Conservation (phyloP, 1,140 invertebrate species). For the Trachymyrmex cornetzi region DNA sequence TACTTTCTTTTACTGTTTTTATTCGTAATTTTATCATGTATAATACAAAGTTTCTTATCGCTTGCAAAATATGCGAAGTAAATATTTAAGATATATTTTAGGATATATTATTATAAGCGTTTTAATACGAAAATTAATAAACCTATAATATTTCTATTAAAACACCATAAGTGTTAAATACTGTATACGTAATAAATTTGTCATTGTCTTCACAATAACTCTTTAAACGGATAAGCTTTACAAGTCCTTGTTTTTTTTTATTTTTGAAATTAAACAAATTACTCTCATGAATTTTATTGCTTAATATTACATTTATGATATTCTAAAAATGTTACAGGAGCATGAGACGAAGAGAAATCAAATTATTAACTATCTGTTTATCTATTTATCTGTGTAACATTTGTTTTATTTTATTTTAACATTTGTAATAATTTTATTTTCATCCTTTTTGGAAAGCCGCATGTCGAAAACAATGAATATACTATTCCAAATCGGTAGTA, state of each 20-base stretch:
- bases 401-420: background rate
- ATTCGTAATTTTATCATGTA: background rate
- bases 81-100: background rate
- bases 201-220: too few species aligned
- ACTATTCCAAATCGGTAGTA: background rate
- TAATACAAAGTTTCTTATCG: background rate
- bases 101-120: background rate
- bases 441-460: background rate
- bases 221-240: background rate
- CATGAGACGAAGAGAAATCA: background rate
- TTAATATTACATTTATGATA: background rate
- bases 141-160: background rate
- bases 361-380: background rate
- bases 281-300: too few species aligned
- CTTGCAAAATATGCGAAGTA: constrained; percentile 7
- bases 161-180: background rate
- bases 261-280: background rate
- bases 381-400: background rate
- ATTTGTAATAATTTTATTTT: background rate
- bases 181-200: background rate
- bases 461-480: background rate
- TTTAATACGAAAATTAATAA: background rate
- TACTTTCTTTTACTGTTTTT: background rate
- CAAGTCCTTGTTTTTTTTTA: background rate
- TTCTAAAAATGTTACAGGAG: background rate